These are phyloP conservation scores for Nibea albiflora DNA, from an alignment of 2,113 vertebrate species.

Conservation along the genomic window DNA sequence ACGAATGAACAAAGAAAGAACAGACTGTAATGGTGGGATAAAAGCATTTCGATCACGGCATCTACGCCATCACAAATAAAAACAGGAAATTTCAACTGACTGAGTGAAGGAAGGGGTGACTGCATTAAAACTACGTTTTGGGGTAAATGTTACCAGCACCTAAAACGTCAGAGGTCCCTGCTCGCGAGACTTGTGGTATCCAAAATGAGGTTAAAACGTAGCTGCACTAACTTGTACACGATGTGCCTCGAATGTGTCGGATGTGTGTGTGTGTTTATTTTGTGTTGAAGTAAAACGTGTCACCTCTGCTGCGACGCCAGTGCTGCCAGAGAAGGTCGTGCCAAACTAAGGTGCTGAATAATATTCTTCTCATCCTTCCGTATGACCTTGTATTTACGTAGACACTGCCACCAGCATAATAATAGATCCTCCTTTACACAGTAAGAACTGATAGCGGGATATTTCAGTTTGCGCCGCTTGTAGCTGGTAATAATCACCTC, in stretches of 20 bases:
- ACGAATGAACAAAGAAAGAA: conserved; percentile 45
- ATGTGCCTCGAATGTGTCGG: conserved; percentile 25
- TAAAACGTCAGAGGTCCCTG: conserved; percentile 51
- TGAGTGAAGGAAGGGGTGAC: not conserved
- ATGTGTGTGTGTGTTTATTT: conserved; percentile 2
- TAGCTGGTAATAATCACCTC: conserved; percentile 15
- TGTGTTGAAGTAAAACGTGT: conserved; percentile 21
- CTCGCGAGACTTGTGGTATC: conserved; percentile 30
- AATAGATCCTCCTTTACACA: conserved; percentile 21
- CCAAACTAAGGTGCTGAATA: conserved; percentile 70
- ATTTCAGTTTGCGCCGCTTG: conserved; percentile 17
- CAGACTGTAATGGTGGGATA: conserved; percentile 54
- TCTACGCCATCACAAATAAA: conserved; percentile 63
- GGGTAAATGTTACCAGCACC: conserved; percentile 63
- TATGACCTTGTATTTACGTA: conserved; percentile 44
- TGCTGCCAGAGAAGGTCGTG: conserved; percentile 22
- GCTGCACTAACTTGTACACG: conserved; percentile 67
- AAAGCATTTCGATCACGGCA: conserved; percentile 61
- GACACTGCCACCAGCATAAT: conserved; percentile 18
- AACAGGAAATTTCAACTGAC: conserved; percentile 40
- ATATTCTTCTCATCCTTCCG: conserved; percentile 32
- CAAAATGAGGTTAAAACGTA: conserved; percentile 67
- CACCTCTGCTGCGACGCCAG: conserved; percentile 23
- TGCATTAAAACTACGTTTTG: conserved; percentile 58
- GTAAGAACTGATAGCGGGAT: conserved; percentile 26